These are phyloP conservation scores for Triplophysa bombifrons DNA, from an alignment of 2,797 vertebrate genomes.

Conservation along the genomic window DNA sequence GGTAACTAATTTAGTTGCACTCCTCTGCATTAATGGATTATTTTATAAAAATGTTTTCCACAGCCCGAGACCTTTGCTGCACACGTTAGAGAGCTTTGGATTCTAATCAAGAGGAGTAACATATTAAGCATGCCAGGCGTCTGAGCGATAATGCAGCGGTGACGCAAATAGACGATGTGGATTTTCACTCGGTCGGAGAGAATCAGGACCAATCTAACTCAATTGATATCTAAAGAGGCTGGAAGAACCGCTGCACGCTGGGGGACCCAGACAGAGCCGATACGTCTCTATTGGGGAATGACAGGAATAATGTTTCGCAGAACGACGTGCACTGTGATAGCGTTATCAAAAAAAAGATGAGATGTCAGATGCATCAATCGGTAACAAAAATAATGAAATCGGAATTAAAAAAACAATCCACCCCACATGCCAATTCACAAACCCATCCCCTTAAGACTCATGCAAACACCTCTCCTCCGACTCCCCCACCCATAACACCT, in stretches of 20 bases:
- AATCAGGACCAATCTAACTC: conserved; percentile 61
- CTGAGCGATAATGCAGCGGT: conserved; percentile 93
- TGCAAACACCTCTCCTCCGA: conserved; percentile 28
- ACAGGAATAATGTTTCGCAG: conserved; percentile 29
- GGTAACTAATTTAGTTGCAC: conserved; percentile 99
- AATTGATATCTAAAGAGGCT: conserved; percentile 61
- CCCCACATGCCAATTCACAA: conserved; percentile 25
- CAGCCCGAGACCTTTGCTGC: conserved; percentile 98
- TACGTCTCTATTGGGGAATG: conserved; percentile 44
- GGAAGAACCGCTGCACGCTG: conserved; percentile 27
- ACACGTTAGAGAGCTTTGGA: conserved; percentile 97
- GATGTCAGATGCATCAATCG: conserved; percentile 29
- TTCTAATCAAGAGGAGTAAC: conserved; percentile 99
- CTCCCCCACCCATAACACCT: conserved; percentile 52
- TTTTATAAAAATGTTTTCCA: conserved; percentile 99
- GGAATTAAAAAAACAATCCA: conserved; percentile 28
- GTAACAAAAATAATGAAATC: conserved; percentile 15
- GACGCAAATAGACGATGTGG: conserved; percentile 87
- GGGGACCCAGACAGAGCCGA: conserved; percentile 8
- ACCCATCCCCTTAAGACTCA: conserved; percentile 47
- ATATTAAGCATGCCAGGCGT: conserved; percentile 98
- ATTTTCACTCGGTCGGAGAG: conserved; percentile 58
- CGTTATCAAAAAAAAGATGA: conserved; percentile 48
- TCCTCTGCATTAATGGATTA: conserved; percentile 99
- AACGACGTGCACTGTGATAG: conserved; percentile 45